Conservation (phyloP, 2,888 invertebrate species). For the Heliconius charithonia region DNA sequence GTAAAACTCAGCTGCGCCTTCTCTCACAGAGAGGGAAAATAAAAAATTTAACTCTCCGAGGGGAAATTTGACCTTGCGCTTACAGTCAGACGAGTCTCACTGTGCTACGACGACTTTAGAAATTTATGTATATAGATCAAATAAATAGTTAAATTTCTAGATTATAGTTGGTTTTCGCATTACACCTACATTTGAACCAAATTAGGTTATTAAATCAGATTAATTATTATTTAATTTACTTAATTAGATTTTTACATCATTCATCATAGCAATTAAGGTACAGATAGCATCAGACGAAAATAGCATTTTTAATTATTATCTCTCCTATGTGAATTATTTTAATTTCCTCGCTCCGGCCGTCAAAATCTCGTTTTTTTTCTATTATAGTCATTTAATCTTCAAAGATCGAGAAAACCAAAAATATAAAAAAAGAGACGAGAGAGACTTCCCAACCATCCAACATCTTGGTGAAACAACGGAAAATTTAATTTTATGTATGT, state of each 20-base stretch:
- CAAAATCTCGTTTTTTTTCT: too few species aligned
- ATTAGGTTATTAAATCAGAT: slow-evolving; percentile 10
- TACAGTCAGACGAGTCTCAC: neutral
- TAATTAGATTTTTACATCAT: neutral
- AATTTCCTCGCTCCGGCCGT: neutral
- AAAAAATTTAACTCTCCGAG: neutral
- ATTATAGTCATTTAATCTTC: too few species aligned
- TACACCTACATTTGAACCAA: neutral
- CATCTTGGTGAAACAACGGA: too few species aligned
- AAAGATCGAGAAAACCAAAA: too few species aligned
- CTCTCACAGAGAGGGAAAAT: neutral
- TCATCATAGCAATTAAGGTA: neutral
- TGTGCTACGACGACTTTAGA: neutral
- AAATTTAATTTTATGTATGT: neutral
- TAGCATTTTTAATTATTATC: too few species aligned
- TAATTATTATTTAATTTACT: slow-evolving; percentile 9
- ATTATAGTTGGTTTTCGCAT: neutral
- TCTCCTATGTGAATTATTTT: neutral
- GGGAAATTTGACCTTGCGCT: too few species aligned
- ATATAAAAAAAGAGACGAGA: too few species aligned
- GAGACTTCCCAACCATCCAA: too few species aligned
- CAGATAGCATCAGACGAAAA: too few species aligned
- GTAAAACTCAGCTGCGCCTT: neutral
- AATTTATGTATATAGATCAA: neutral
- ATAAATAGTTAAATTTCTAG: neutral